Percentiles rank a stretch among this genome's conserved stretches.
Evolutionary conservation across 2,113 vertebrate genomes (phyloP).

Genomic region (Carassius carassius): DNA sequence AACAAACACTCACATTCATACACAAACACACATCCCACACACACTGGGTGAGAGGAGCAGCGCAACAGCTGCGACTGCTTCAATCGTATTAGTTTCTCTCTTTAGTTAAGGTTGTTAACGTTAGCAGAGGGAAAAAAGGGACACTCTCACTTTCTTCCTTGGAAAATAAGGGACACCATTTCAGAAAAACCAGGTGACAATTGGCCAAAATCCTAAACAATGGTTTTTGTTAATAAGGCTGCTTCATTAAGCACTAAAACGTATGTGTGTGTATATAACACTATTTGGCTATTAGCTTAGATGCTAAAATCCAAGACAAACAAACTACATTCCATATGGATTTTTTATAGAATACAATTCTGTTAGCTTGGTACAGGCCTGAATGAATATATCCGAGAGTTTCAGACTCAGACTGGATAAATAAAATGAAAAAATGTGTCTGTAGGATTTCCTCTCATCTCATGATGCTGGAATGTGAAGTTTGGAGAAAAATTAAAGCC

Average conservation of each 20-base stretch:
- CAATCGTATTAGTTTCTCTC: conserved; percentile 15
- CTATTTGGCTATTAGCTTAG: background rate
- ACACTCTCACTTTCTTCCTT: background rate
- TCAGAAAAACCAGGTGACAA: background rate
- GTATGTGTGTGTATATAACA: too few species aligned
- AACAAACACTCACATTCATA: conserved; percentile 25
- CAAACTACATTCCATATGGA: background rate
- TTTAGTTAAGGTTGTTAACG: background rate
- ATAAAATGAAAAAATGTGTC: background rate
- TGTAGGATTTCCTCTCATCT: conserved; percentile 1
- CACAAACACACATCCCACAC: conserved; percentile 34
- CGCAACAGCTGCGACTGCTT: conserved; percentile 16
- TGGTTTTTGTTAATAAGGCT: background rate
- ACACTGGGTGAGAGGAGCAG: background rate
- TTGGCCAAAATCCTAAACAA: background rate
- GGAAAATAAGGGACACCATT: background rate
- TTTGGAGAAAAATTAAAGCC: conserved; percentile 5
- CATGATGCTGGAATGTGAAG: conserved; percentile 13
- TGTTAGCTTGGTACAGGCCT: background rate
- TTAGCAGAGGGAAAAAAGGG: background rate
- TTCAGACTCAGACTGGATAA: background rate
- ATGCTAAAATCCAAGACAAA: background rate
- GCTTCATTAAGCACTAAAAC: background rate
- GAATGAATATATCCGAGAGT: background rate
- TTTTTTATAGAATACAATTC: background rate